These are phyloP conservation scores for Hassar affinis DNA, from an alignment of 2,113 vertebrate genomes.

Conservation along the genomic window DNA sequence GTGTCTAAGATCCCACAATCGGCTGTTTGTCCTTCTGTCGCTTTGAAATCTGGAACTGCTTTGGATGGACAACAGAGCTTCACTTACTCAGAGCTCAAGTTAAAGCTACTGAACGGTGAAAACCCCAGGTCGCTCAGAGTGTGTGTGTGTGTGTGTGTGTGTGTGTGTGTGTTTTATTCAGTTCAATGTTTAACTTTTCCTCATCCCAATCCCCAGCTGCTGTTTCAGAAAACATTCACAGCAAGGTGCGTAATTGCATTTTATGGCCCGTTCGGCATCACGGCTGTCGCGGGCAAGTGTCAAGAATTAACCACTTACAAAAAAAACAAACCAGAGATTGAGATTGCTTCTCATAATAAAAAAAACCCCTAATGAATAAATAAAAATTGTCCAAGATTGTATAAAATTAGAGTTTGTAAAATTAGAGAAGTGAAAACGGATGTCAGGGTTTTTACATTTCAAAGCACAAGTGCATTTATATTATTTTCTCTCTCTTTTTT, in stretches of 20 bases:
- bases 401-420: not conserved
- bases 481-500: not conserved
- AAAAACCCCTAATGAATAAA: no score
- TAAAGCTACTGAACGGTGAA: conserved; percentile 35
- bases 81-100: conserved; percentile 50
- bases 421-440: not conserved
- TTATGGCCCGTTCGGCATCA: conserved; percentile 50
- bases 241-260: conserved; percentile 55
- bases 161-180: conserved; percentile 13
- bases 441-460: not conserved
- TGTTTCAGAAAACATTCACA: conserved; percentile 59
- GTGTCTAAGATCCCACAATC: conserved; percentile 70
- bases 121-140: conserved; percentile 38
- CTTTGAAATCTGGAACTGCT: conserved; percentile 65
- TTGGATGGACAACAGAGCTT: conserved; percentile 52
- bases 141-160: conserved; percentile 33
- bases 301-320: not conserved
- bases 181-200: conserved; percentile 47
- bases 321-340: not conserved
- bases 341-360: not conserved
- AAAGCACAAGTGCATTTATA: not conserved
- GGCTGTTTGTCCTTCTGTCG: conserved; percentile 66
- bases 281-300: conserved; percentile 30
- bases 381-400: not conserved
- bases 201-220: conserved; percentile 41